Conservation (phyloP, 2,888 invertebrate genomes). For the Chelonus formosanus region DNA sequence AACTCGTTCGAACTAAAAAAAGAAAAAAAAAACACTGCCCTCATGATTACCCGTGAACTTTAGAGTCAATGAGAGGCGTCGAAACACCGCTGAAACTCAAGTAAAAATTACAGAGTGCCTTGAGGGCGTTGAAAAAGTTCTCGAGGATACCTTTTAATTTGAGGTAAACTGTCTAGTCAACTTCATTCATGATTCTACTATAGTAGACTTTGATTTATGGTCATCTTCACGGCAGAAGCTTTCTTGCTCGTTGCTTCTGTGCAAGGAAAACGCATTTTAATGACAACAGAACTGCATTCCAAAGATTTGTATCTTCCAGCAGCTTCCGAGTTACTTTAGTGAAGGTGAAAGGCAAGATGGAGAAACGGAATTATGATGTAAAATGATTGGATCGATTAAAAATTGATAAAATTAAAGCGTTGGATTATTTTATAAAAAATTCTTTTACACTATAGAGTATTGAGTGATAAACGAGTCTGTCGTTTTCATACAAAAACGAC, state of each 20-base stretch:
- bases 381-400: no score
- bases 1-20: slow-evolving; percentile 16
- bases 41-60: slow-evolving; percentile 27
- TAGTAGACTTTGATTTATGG: slow-evolving; percentile 22
- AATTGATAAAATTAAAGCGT: no score
- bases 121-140: slow-evolving; percentile 7
- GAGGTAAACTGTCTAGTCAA: slow-evolving; percentile 18
- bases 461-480: slow-evolving; percentile 16
- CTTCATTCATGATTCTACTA: slow-evolving; percentile 19
- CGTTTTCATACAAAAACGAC: slow-evolving; percentile 10
- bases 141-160: slow-evolving; percentile 9
- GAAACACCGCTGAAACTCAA: slow-evolving; percentile 9
- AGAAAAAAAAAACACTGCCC: slow-evolving; percentile 6
- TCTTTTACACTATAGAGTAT: neutral
- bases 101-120: slow-evolving; percentile 23
- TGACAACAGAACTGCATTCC: slow-evolving; percentile 14
- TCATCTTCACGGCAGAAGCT: slow-evolving; percentile 7
- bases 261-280: slow-evolving; percentile 9
- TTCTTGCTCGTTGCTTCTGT: no score
- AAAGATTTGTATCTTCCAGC: slow-evolving; percentile 3
- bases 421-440: no score
- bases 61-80: slow-evolving; percentile 16
- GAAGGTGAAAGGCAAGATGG: neutral
- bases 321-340: neutral
- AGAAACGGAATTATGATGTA: no score